Evolutionary conservation across 2,113 vertebrate genomes (phyloP).

Genomic region (Phasianus colchicus): DNA sequence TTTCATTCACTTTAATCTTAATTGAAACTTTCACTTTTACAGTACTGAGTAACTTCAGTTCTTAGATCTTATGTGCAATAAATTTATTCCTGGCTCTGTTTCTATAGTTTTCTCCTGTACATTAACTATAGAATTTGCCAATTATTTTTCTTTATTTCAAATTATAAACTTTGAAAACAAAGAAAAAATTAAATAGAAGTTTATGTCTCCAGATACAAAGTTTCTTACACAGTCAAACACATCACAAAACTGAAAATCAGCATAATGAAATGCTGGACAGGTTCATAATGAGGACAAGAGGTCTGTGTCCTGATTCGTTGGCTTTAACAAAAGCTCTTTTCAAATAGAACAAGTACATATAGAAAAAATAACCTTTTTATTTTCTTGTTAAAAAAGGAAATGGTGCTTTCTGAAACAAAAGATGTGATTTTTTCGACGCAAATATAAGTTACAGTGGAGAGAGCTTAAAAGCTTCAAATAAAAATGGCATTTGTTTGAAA

Average conservation of each 20-base stretch:
- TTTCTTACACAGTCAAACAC: conserved; percentile 54
- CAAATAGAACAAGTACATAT: conserved; percentile 65
- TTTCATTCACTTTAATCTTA: background rate
- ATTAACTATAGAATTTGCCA: conserved; percentile 43
- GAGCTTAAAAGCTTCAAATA: conserved; percentile 56
- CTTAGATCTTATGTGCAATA: conserved; percentile 21
- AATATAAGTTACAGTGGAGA: conserved; percentile 38
- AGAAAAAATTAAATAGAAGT: conserved; percentile 54
- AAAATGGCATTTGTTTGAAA: conserved; percentile 35
- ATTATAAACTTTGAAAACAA: conserved; percentile 61
- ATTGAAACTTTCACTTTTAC: background rate
- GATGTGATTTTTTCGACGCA: conserved; percentile 19
- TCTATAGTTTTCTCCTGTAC: conserved; percentile 44
- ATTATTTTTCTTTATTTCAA: conserved; percentile 44
- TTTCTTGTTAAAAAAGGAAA: conserved; percentile 72
- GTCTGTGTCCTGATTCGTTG: conserved; percentile 5
- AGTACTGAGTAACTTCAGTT: background rate
- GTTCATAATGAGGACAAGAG: conserved; percentile 46
- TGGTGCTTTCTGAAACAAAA: conserved; percentile 64
- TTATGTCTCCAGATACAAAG: conserved; percentile 43
- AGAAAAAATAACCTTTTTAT: conserved; percentile 69
- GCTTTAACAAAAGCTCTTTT: conserved; percentile 70
- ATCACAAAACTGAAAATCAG: conserved; percentile 69
- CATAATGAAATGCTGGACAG: conserved; percentile 55
- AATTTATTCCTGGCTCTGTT: conserved; percentile 1